Evolutionary conservation across 2,113 vertebrate species (phyloP), one percentile per base, ranked within the genome.

Genomic region (Piaya cayana): DNA sequence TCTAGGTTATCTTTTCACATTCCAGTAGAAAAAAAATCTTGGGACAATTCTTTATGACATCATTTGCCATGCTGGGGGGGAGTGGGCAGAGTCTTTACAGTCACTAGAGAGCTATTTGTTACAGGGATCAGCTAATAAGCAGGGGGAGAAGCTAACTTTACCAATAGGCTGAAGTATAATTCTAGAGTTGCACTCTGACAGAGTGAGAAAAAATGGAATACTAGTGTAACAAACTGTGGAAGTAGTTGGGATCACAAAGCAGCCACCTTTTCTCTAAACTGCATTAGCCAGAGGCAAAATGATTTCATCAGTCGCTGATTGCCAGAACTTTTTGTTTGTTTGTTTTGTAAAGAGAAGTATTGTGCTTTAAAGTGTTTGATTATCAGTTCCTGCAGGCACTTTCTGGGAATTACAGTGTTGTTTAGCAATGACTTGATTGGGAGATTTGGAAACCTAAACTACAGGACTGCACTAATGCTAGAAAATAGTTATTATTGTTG

Each of bases 241-340:
- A 71, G 62, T 39, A 68, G 45, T 7, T 67, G 22, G 25, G 39
- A 90, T 88, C 52, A 69, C 39, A 93, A 68, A 90, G 68, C 11
- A 10, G 50, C 58, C 59, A 72, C 94, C 72, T 91, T 37, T 85
- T 78, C 71, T 90, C 27, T 81, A 80, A 95, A 89, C 59, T 85
- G 72, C 58, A 82, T 94, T 95, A 95, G 52, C 88, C 71, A 62
- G 62, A 93, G 81, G 71, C 36, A 94, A 93, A 94, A 89, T 86
- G 52, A 49, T 94, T 92, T 69, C 39, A 79, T 92, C 45, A 82
- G 45, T 63, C 8, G 3, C 43, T 78, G 82, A 63, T 91, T 89
- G 29, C 36, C 39, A 94, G 56, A 69, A 62, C 4, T 27, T 50
- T 29, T 52, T 52, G 18, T 27, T 71, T 37, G 8, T 21, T 37